phyloP scores from a whole-genome alignment of 2,113 vertebrate genomes.

The Diadophis punctatus region DNA sequence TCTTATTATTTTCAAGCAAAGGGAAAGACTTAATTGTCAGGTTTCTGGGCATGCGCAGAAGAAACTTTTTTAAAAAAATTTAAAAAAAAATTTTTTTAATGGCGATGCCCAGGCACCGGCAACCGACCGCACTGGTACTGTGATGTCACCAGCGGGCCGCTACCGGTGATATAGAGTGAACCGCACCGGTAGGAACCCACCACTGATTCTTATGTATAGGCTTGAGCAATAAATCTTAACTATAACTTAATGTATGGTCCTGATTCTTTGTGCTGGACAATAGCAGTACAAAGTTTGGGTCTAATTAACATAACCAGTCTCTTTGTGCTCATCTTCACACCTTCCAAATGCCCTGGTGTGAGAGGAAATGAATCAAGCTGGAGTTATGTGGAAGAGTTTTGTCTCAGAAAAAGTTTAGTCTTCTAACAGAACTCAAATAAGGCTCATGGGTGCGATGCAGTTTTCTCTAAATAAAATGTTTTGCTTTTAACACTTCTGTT shows the following conservation, averaged over 20 bases:
- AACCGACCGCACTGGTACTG: too few relatives aligned
- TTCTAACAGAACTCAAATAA: neutral
- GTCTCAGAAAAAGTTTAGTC: neutral
- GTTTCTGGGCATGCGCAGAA: too few relatives aligned
- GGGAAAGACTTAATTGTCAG: too few relatives aligned
- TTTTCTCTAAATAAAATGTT: neutral
- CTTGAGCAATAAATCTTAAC: neutral
- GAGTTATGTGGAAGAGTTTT: neutral
- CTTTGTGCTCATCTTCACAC: neutral
- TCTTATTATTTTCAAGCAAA: too few relatives aligned
- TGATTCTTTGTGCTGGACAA: too few relatives aligned
- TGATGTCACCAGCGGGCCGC: too few relatives aligned
- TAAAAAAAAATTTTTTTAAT: too few relatives aligned
- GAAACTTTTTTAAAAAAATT: too few relatives aligned
- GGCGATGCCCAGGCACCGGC: too few relatives aligned
- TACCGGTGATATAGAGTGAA: too few relatives aligned
- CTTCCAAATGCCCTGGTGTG: neutral
- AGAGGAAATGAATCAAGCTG: neutral
- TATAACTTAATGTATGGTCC: neutral
- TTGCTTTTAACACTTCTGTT: constrained; percentile 6
- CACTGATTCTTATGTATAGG: neutral
- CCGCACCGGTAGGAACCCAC: too few relatives aligned
- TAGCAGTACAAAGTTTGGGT: neutral
- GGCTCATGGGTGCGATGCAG: neutral
- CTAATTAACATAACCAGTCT: neutral